Conservation (phyloP, 2,113 vertebrate species). For the Lasiurus cinereus region DNA sequence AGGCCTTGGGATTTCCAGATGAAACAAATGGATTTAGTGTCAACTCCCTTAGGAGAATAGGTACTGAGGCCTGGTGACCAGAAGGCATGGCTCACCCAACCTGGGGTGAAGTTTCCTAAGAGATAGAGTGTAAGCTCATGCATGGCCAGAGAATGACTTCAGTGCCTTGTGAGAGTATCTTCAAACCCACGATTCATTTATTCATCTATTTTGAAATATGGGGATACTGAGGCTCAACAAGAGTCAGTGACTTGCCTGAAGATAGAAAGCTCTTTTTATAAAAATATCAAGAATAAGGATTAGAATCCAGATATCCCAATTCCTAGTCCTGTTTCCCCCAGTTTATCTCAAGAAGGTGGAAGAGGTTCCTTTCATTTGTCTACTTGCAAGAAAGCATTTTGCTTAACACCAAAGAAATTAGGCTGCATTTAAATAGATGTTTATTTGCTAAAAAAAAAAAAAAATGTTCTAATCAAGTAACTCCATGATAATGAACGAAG, state of each 20-base stretch:
- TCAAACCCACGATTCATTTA: not conserved
- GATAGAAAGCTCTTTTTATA: not conserved
- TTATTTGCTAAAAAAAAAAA: not conserved
- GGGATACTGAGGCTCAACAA: not conserved
- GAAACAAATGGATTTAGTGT: not conserved
- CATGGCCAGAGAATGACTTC: not conserved
- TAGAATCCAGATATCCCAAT: not conserved
- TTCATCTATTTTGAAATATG: not conserved
- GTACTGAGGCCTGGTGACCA: not conserved
- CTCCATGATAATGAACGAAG: not conserved
- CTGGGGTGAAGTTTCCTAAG: not conserved
- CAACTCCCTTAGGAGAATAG: not conserved
- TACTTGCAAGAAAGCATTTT: conserved; percentile 37
- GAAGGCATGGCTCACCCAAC: not conserved
- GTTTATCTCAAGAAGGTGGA: not conserved
- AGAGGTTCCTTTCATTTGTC: not conserved
- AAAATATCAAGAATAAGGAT: not conserved
- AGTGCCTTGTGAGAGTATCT: not conserved
- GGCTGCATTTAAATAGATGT: not conserved
- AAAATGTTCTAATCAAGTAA: not conserved
- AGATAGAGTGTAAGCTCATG: not conserved
- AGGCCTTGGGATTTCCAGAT: not conserved
- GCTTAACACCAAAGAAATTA: not conserved
- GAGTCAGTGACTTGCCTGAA: not conserved
- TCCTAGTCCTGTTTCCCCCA: not conserved